Evolutionary conservation across 2,888 invertebrate species (phyloP).

Genomic region (Beris morrisii): DNA sequence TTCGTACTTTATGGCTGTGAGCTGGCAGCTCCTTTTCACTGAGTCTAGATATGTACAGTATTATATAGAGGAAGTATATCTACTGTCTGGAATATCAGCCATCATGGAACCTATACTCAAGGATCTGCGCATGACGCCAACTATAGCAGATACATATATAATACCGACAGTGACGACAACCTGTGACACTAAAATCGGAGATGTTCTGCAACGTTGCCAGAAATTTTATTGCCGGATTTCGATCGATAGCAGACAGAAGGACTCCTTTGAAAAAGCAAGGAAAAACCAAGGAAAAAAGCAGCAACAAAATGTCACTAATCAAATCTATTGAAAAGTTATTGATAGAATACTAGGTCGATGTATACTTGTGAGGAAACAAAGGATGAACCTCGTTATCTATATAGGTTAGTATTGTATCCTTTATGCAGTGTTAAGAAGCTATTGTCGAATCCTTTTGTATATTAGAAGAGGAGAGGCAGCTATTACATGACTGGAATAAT

Average conservation of each 20-base stretch:
- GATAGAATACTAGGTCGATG: no score
- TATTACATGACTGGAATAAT: no score
- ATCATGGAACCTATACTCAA: conserved; percentile 1
- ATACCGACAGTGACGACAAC: conserved; percentile 6
- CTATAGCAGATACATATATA: background rate
- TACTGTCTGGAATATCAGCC: conserved; percentile 19
- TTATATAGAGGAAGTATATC: background rate
- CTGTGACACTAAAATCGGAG: conserved; percentile 17
- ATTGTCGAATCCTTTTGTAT: no score
- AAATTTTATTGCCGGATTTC: conserved; percentile 3
- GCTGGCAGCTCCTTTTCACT: conserved; percentile 3
- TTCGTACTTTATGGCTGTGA: background rate
- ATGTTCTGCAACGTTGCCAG: conserved; percentile 26
- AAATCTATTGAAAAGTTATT: no score
- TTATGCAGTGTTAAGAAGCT: no score
- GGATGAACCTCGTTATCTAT: no score
- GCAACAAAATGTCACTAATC: no score
- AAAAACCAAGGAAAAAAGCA: background rate
- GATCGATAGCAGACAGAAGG: conserved; percentile 31
- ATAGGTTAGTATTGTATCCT: no score
- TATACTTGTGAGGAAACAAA: no score
- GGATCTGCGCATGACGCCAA: conserved; percentile 2
- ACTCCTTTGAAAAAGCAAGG: conserved; percentile 14
- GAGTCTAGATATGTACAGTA: background rate
- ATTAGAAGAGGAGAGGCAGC: no score